Evolutionary conservation across 2,888 invertebrate genomes (phyloP).

Genomic region (Melikaiella ostensackeni): DNA sequence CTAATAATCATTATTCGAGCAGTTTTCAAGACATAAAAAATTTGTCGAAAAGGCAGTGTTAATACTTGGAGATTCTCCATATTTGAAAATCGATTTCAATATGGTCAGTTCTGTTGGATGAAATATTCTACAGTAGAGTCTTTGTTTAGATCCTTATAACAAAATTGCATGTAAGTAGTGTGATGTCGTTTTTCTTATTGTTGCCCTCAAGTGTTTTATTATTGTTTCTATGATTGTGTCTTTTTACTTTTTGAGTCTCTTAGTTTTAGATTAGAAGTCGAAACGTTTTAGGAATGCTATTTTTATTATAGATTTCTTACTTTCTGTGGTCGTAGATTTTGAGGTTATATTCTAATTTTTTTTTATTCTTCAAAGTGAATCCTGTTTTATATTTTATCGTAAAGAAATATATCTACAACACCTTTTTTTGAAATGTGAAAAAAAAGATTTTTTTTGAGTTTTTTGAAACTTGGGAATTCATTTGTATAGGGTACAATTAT

Average conservation of each 20-base stretch:
- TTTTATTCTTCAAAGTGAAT: background rate
- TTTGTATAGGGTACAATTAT: too few species aligned
- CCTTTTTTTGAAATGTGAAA: too few species aligned
- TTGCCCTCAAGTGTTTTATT: background rate
- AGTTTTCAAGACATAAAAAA: background rate
- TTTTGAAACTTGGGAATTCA: too few species aligned
- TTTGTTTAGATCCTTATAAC: constrained; percentile 25
- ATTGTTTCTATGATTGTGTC: background rate
- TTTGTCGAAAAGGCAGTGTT: background rate
- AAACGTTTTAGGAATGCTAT: background rate
- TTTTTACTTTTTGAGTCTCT: background rate
- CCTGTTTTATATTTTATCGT: background rate
- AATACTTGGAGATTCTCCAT: constrained; percentile 25
- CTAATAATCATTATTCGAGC: background rate
- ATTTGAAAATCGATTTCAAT: constrained; percentile 10
- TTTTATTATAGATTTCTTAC: background rate
- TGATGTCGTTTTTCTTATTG: constrained; percentile 1
- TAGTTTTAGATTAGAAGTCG: background rate
- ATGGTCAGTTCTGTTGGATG: constrained; percentile 17
- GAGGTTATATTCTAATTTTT: background rate
- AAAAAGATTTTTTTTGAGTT: too few species aligned
- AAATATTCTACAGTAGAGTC: constrained; percentile 14
- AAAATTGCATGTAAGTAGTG: constrained; percentile 47
- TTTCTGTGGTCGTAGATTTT: background rate
- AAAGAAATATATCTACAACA: background rate